Evolutionary conservation across 2,113 vertebrate genomes (phyloP).

Genomic region (Pipra filicauda): DNA sequence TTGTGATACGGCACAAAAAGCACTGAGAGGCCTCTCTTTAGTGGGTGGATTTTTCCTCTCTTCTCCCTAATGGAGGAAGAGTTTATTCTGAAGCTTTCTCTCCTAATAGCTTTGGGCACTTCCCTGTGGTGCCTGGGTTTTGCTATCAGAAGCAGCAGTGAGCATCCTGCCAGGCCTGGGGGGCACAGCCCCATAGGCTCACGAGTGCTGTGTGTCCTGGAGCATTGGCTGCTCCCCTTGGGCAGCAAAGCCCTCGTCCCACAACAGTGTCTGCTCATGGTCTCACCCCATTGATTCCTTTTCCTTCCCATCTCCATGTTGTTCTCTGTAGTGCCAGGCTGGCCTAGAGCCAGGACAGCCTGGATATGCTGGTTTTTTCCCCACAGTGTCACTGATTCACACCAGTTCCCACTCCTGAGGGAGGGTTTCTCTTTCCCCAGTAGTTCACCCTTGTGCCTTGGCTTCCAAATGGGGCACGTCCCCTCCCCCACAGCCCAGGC

Average conservation of each 20-base stretch:
- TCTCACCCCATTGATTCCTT: background rate
- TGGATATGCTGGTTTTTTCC: accelerated
- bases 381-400: accelerated
- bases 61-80: background rate
- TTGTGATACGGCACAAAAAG: background rate
- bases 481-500: background rate
- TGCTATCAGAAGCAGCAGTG: background rate
- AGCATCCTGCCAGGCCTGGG: background rate
- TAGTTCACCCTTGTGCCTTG: background rate
- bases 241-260: background rate
- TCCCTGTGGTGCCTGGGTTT: background rate
- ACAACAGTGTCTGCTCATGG: background rate
- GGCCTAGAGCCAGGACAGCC: background rate
- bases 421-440: background rate
- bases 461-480: background rate
- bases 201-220: accelerated
- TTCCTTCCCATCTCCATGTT: background rate
- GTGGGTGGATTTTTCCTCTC: background rate
- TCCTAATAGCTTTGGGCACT: background rate
- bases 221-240: background rate
- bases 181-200: accelerated
- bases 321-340: background rate
- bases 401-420: background rate
- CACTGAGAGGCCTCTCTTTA: background rate
- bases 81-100: background rate